Evolutionary conservation across 2,888 invertebrate genomes (phyloP).

Genomic region (Apantesis nais): DNA sequence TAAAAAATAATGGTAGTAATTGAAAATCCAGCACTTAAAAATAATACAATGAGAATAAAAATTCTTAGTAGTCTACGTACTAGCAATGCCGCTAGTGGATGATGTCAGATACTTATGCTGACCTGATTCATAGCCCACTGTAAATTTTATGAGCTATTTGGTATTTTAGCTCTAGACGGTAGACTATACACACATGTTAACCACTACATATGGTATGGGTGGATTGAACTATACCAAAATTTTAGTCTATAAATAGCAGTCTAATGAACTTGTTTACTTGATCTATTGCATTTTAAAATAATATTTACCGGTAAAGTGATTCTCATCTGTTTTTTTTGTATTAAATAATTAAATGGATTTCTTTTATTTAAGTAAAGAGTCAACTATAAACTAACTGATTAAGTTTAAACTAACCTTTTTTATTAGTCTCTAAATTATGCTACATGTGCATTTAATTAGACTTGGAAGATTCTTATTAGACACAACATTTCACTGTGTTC

Average conservation of each 20-base stretch:
- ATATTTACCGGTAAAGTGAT: background rate
- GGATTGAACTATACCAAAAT: slow-evolving; percentile 18
- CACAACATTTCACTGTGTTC: slow-evolving; percentile 9
- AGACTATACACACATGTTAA: slow-evolving; percentile 30
- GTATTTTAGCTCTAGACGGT: slow-evolving; percentile 5
- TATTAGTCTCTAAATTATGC: background rate
- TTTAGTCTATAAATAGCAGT: slow-evolving; percentile 27
- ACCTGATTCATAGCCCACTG: slow-evolving; percentile 51
- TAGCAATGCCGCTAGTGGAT: slow-evolving; percentile 40
- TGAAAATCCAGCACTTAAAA: background rate
- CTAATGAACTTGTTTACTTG: slow-evolving; percentile 25
- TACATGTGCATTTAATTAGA: slow-evolving; percentile 9
- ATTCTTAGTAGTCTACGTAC: background rate
- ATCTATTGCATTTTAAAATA: background rate
- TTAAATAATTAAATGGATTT: background rate
- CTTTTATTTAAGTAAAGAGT: background rate
- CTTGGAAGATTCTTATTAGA: slow-evolving; percentile 9
- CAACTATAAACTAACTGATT: background rate
- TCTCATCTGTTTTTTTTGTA: background rate
- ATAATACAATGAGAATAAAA: background rate
- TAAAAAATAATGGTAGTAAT: background rate
- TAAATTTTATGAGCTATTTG: slow-evolving; percentile 23
- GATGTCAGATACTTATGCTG: slow-evolving; percentile 55
- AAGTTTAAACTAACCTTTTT: background rate
- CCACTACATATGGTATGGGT: slow-evolving; percentile 13